Evolutionary conservation across 2,888 invertebrate genomes (phyloP), one percentile per base, ranked within the genome.

Genomic region (Mythimna vitellina): DNA sequence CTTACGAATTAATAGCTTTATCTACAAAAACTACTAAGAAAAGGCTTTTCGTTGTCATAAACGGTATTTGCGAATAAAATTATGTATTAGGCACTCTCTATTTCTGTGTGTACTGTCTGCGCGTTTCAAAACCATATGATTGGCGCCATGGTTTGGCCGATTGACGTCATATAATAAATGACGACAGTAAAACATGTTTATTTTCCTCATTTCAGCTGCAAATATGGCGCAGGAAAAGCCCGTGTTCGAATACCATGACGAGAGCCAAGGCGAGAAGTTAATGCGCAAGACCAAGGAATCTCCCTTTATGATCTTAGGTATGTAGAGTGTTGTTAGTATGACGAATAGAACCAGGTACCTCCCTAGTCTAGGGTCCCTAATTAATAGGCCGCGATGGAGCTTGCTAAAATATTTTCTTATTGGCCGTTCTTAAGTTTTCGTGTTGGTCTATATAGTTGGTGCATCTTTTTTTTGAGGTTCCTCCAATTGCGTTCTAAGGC

Each of bases 231-330:
- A 93, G 72, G 90, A 89, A 63, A 92, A 90, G 80, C 94, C 94
- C 22, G 81, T 85, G n/a, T 96, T 96, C 81, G 95, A 96, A 75
- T 96, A 96, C 85, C 94, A 96, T 61, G 97, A 97, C 67, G 97
- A 97, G 90, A 92, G 94, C 51, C 96, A 96, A n/a, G 82, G 93
- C 1, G 95, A 96, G 81, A 95, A 90, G 76, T 90, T 98, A 62
- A 91, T 96, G 17, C 96, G 97, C 73, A 98, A 98, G 90, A 96
- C 97, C 7, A 97, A 97, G 88, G 98, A 98, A 91, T 97, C 97
- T 51, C 98, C 98, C 0, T 97, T 97, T 84, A 97, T 98, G 97
- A 91, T 97, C 63, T 91, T 97, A 69, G 98, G 98, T 98, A 93
- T 96, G 96, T 91, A 25, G 14, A 56, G 0, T 20, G 6, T 63